Percentiles rank a stretch among this genome's conserved stretches.
phyloP scores from a whole-genome alignment of 2,888 invertebrate species.

The Temnothorax unifasciatus region DNA sequence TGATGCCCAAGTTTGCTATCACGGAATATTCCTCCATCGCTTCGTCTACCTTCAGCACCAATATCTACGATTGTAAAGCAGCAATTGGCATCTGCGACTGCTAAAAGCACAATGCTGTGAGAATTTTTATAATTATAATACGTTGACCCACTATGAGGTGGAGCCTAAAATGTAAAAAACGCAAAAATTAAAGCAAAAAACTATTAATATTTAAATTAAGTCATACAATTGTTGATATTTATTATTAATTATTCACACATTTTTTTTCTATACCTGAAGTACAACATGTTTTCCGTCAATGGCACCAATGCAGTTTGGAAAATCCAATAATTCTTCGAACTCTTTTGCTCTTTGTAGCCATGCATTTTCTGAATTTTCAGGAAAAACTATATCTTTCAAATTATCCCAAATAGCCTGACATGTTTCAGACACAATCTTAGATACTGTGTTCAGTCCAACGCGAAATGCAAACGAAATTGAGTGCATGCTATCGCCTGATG shows the following conservation, averaged over 20 bases:
- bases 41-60: too few species aligned
- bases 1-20: not conserved
- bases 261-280: too few species aligned
- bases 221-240: too few species aligned
- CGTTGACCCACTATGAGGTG: not conserved
- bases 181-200: too few species aligned
- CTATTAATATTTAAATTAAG: too few species aligned
- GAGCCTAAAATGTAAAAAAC: too few species aligned
- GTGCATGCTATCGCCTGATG: not conserved
- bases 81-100: slow-evolving; percentile 1
- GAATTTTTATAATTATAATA: not conserved
- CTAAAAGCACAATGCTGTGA: slow-evolving; percentile 1
- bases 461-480: slow-evolving; percentile 6
- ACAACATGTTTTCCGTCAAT: not conserved
- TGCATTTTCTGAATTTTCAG: not conserved
- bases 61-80: not conserved
- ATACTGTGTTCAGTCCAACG: not conserved
- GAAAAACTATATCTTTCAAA: slow-evolving; percentile 13
- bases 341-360: not conserved
- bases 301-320: not conserved
- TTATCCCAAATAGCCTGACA: not conserved
- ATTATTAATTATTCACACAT: too few species aligned
- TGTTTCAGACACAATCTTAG: not conserved
- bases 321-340: not conserved
- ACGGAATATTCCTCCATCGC: not conserved